A percentile compares a stretch with the other conserved stretches of the same genome.
Evolutionary conservation across 2,113 vertebrate species (phyloP).

Genomic region (Arothron firmamentum): DNA sequence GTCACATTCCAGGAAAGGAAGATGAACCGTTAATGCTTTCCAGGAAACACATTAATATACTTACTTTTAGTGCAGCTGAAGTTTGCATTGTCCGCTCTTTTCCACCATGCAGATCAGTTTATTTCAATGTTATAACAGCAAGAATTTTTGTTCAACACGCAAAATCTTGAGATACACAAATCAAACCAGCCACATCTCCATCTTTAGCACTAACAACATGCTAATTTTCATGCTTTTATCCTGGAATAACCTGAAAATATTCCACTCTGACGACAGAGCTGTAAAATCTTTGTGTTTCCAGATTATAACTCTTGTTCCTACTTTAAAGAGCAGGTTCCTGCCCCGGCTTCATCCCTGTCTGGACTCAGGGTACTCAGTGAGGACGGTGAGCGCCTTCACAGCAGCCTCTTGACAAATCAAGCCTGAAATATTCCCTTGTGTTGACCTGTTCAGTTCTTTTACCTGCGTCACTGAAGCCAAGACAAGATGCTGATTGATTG

Average conservation of each 20-base stretch:
- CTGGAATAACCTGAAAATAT: no score
- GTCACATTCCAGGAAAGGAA: not conserved
- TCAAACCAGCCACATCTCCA: no score
- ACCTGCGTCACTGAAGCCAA: constrained; percentile 73
- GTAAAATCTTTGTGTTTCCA: not conserved
- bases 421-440: constrained; percentile 71
- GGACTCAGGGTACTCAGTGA: constrained; percentile 23
- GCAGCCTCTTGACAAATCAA: constrained; percentile 68
- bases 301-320: not conserved
- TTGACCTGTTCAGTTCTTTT: constrained; percentile 68
- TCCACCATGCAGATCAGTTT: not conserved
- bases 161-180: no score
- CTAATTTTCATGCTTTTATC: no score
- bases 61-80: not conserved
- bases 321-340: constrained; percentile 9
- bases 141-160: no score
- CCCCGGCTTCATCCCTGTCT: constrained; percentile 9
- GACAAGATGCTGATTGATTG: constrained; percentile 79
- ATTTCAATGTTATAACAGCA: no score
- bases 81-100: not conserved
- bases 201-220: no score
- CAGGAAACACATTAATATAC: not conserved
- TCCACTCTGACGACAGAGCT: no score
- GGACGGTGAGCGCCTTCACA: constrained; percentile 40
- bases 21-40: not conserved